Percentiles rank a stretch among this genome's conserved stretches.
Conservation (phyloP, 2,113 vertebrate species). For the Haemorhous mexicanus region DNA sequence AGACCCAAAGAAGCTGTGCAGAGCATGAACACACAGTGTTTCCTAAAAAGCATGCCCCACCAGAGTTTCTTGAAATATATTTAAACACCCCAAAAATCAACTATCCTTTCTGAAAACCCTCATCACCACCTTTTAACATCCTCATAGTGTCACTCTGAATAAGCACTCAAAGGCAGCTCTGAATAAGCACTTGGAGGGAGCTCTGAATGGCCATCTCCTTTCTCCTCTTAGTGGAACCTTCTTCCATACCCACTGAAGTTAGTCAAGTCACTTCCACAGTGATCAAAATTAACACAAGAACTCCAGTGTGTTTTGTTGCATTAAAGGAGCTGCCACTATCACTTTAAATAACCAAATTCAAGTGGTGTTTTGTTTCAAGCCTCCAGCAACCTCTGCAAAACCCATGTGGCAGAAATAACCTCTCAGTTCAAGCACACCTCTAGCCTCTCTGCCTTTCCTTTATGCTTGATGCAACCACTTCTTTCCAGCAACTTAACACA, state of each 20-base stretch:
- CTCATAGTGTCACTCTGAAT: background rate
- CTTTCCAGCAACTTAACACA: background rate
- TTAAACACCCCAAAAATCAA: background rate
- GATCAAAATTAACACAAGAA: background rate
- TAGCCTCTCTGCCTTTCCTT: background rate
- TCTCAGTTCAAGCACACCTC: background rate
- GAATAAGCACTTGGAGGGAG: background rate
- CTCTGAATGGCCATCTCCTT: background rate
- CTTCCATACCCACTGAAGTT: background rate
- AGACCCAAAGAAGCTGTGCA: background rate
- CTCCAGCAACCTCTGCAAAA: background rate
- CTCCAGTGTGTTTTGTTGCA: background rate
- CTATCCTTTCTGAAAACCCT: background rate
- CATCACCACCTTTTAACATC: background rate
- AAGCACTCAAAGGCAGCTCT: accelerated
- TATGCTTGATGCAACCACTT: background rate
- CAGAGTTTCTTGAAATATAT: background rate
- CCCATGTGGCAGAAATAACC: background rate
- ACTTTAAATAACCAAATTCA: background rate
- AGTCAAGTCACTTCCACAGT: background rate
- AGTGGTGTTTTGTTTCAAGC: background rate
- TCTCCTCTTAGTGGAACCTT: background rate
- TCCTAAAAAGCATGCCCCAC: background rate
- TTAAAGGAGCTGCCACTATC: background rate
- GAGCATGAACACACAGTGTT: accelerated